Percentiles rank a stretch among this genome's conserved stretches.
phyloP scores from a whole-genome alignment of 2,113 vertebrate species.

The Ondatra zibethicus region DNA sequence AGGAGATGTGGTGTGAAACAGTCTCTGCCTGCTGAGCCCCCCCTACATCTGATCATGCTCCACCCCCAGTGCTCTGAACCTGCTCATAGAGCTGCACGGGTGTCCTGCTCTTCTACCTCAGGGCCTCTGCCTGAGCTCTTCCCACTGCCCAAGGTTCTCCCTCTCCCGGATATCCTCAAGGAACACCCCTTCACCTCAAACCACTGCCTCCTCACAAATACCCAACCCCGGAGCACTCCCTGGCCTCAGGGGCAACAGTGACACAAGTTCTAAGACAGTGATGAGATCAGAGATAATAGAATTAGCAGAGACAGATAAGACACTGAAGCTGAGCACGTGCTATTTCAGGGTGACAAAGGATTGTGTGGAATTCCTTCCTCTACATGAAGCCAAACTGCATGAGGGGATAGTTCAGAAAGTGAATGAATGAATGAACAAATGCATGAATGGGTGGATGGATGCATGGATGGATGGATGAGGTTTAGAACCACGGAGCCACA shows the following conservation, averaged over 20 bases:
- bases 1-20: not conserved
- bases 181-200: not conserved
- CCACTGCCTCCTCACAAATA: not conserved
- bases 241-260: not conserved
- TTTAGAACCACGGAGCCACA: not conserved
- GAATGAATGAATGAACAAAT: not conserved
- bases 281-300: not conserved
- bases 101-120: not conserved
- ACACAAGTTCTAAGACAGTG: not conserved
- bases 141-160: not conserved
- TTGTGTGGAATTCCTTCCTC: not conserved
- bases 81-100: accelerated
- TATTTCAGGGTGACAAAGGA: not conserved
- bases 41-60: accelerated
- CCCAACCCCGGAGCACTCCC: not conserved
- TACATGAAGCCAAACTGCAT: not conserved
- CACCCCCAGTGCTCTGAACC: accelerated
- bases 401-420: not conserved
- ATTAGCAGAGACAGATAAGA: not conserved
- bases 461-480: accelerated
- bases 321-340: not conserved
- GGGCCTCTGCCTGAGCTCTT: not conserved
- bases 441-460: accelerated
- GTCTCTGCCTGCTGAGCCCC: not conserved
- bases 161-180: not conserved